Evolutionary conservation across 2,113 vertebrate species (phyloP).

Genomic region (Marmota flaviventris): DNA sequence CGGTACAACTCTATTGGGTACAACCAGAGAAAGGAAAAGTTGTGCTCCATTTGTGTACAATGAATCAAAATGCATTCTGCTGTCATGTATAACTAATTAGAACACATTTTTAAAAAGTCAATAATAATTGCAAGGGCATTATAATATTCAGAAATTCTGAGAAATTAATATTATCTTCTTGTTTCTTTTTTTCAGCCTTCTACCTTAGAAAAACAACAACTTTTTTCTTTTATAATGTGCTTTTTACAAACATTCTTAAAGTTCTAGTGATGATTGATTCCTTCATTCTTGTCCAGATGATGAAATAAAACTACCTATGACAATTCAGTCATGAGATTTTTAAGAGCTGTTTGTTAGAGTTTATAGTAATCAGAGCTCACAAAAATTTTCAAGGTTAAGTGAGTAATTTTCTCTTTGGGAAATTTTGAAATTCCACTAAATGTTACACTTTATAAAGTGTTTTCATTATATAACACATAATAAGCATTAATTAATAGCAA

Average conservation of each 20-base stretch:
- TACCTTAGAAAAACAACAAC: background rate
- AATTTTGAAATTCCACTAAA: background rate
- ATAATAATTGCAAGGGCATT: background rate
- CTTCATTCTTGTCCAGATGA: background rate
- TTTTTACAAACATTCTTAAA: background rate
- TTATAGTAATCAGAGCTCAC: background rate
- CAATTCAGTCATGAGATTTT: background rate
- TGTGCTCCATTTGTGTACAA: too few species aligned
- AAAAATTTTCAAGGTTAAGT: background rate
- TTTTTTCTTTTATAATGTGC: background rate
- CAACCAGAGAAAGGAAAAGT: too few species aligned
- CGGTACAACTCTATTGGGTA: too few species aligned
- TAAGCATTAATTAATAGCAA: background rate
- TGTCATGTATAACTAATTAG: too few species aligned
- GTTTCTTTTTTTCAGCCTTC: background rate
- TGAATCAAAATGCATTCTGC: too few species aligned
- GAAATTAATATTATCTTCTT: background rate
- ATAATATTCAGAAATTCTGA: conserved; percentile 10
- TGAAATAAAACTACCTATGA: background rate
- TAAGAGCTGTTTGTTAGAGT: background rate
- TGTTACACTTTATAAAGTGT: background rate
- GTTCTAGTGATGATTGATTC: background rate
- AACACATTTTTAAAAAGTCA: background rate
- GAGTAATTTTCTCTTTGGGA: background rate
- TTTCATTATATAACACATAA: background rate